Conservation (phyloP, 2,113 vertebrate genomes). For the Pachypanchax playfairii region DNA sequence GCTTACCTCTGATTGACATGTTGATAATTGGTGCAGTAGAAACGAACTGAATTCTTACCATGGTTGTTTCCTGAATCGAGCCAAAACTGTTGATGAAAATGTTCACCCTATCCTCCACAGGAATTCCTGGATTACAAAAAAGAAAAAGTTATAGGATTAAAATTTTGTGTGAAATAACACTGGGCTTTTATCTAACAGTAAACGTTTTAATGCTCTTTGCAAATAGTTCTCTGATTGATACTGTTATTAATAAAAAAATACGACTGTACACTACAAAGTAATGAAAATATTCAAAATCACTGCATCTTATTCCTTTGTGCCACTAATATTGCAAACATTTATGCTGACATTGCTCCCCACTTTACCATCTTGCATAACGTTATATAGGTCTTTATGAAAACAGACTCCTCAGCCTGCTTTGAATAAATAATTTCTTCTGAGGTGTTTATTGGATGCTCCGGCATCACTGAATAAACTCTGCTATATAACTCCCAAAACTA, state of each 20-base stretch:
- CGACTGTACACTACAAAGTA: slow-evolving; percentile 8
- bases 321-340: slow-evolving; percentile 19
- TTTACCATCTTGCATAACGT: slow-evolving; percentile 31
- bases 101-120: slow-evolving; percentile 96
- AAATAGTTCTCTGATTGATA: not conserved
- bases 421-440: slow-evolving; percentile 43
- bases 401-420: slow-evolving; percentile 22
- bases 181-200: not conserved
- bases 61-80: slow-evolving; percentile 98
- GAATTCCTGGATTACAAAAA: slow-evolving; percentile 83
- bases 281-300: slow-evolving; percentile 6
- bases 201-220: too few species aligned
- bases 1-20: slow-evolving; percentile 37
- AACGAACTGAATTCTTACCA: slow-evolving; percentile 82
- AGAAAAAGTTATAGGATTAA: slow-evolving; percentile 18
- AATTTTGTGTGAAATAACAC: not conserved
- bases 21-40: slow-evolving; percentile 33
- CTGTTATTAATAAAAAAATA: slow-evolving; percentile 4
- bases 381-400: slow-evolving; percentile 33
- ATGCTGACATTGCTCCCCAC: slow-evolving; percentile 7
- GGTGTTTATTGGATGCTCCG: slow-evolving; percentile 22
- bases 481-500: slow-evolving; percentile 18
- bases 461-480: slow-evolving; percentile 16
- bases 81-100: slow-evolving; percentile 99
- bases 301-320: not conserved